Conservation (phyloP, 1,140 invertebrate species). For the Tribolium madens region DNA sequence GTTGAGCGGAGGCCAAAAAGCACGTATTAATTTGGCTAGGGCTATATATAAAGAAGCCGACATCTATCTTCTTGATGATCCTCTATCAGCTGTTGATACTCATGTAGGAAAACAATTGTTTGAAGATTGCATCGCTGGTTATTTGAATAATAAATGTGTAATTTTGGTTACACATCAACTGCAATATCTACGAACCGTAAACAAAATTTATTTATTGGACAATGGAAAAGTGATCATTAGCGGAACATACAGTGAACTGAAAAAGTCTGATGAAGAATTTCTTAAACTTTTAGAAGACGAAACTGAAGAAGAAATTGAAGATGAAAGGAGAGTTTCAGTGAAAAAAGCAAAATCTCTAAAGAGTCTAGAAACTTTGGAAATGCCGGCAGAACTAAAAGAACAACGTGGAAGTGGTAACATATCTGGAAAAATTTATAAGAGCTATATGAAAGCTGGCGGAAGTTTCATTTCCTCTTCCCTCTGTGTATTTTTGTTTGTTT, state of each 20-base stretch:
- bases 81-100: slow-evolving; percentile 82
- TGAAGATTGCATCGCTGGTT: slow-evolving; percentile 76
- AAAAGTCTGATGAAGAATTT: slow-evolving; percentile 74
- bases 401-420: slow-evolving; percentile 69
- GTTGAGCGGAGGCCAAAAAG: slow-evolving; percentile 87
- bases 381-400: slow-evolving; percentile 52
- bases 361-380: slow-evolving; percentile 39
- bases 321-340: not conserved
- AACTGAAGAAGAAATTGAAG: slow-evolving; percentile 58
- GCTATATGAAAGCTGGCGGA: slow-evolving; percentile 73
- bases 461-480: slow-evolving; percentile 62
- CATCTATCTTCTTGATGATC: slow-evolving; percentile 88
- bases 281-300: slow-evolving; percentile 70
- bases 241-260: slow-evolving; percentile 74
- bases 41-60: slow-evolving; percentile 85
- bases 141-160: slow-evolving; percentile 78
- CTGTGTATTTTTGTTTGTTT: slow-evolving; percentile 42
- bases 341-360: slow-evolving; percentile 25
- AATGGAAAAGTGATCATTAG: slow-evolving; percentile 72
- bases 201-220: slow-evolving; percentile 75
- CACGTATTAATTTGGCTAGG: slow-evolving; percentile 88
- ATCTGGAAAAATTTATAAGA: slow-evolving; percentile 70
- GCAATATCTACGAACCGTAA: slow-evolving; percentile 84
- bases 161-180: slow-evolving; percentile 91
- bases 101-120: slow-evolving; percentile 79